Conservation (phyloP, 2,113 vertebrate species). For the Vimba vimba region DNA sequence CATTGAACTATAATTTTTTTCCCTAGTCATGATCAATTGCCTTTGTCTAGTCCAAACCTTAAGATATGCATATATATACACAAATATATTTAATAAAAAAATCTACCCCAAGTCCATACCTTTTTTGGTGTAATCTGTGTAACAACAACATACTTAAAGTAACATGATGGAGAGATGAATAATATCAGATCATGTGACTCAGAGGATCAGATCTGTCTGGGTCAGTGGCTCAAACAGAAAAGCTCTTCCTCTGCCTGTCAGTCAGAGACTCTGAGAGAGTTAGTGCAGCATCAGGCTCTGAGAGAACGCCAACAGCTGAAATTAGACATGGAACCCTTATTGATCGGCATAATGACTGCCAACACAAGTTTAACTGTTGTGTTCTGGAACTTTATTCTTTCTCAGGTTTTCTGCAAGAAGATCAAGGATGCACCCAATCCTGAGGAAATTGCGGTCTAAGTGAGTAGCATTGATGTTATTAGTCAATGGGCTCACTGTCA, state of each 20-base stretch:
- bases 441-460: constrained; percentile 51
- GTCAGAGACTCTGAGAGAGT: not conserved
- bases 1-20: not conserved
- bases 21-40: not conserved
- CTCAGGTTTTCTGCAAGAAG: constrained; percentile 59
- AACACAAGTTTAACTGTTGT: constrained; percentile 57
- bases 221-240: not conserved
- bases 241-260: not conserved
- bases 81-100: not conserved
- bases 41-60: not conserved
- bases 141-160: not conserved
- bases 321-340: constrained; percentile 56
- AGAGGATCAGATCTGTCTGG: constrained; percentile 31
- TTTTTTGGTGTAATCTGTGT: not conserved
- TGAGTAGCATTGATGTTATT: constrained; percentile 23
- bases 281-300: not conserved
- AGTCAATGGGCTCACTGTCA: too few relatives aligned
- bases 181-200: constrained; percentile 27
- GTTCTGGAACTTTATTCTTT: constrained; percentile 63
- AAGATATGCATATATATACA: not conserved
- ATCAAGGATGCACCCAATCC: constrained; percentile 28
- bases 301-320: not conserved
- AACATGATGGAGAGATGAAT: not conserved
- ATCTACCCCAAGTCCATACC: not conserved
- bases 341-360: constrained; percentile 58